Evolutionary conservation across 1,140 invertebrate species (phyloP), one percentile per base, ranked within the genome.

Genomic region (Sinonovacula constricta): DNA sequence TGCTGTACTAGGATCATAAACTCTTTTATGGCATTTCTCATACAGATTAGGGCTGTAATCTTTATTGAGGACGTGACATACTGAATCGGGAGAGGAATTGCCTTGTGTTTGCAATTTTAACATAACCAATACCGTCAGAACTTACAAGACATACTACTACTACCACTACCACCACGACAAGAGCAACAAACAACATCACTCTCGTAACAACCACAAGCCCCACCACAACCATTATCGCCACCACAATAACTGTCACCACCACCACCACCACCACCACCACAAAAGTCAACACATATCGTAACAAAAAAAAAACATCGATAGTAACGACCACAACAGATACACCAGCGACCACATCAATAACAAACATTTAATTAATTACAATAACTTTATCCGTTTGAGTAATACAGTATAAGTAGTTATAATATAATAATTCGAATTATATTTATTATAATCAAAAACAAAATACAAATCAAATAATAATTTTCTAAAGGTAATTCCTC

Each of bases 221-320:
- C n/a, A 14, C 45, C n/a, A 49, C 45, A 14, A 49, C 45, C n/a
- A 49, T n/a, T 49, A 49, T n/a, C n/a, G n/a, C 45, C n/a, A 49
- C 45, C n/a, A 49, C 45, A 14, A 49, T n/a, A 14, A 49, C 45
- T 49, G n/a, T n/a, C n/a, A 49, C 45, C n/a, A 14, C 45, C n/a
- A 49, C 45, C n/a, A 49, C 45, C n/a, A 49, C 45, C n/a, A 49
- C 45, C n/a, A 49, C 45, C n/a, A 49, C 45, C n/a, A 49, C 45
- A 14, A 49, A 12, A 14, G 12, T n/a, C n/a, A 49, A 12, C n/a
- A 49, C 45, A 14, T 14, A 14, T 49, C 12, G 12, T 49, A 49
- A 12, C n/a, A 49, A 12, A 49, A 49, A 12, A 14, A 49, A 12
- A 14, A 49, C 45, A 14, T 14, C 45, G 12, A 49, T n/a, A 14